These are phyloP conservation scores for Chironomus striatipennis DNA, from an alignment of 1,140 invertebrate genomes.

Conservation along the genomic window DNA sequence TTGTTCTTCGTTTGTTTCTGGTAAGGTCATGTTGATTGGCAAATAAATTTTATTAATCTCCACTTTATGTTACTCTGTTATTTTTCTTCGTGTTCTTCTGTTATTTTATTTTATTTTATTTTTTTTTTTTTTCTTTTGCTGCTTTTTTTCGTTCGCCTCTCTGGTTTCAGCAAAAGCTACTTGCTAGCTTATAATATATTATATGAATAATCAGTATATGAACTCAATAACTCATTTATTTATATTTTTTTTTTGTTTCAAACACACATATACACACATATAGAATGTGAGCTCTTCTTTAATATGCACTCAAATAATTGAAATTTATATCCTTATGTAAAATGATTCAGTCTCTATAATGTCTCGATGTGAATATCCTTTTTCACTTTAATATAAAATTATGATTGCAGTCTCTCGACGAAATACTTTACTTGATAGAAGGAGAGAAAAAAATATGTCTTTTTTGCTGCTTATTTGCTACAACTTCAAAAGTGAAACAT, in stretches of 20 bases:
- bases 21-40: constrained; percentile 19
- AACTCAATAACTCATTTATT: background rate
- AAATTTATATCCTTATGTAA: background rate
- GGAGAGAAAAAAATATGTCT: too few relatives aligned
- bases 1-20: background rate
- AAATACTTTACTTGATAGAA: too few relatives aligned
- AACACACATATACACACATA: background rate
- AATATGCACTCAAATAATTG: constrained; percentile 5
- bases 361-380: too few relatives aligned
- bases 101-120: too few relatives aligned
- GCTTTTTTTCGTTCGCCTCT: background rate
- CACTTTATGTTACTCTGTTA: background rate
- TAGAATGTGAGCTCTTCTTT: background rate
- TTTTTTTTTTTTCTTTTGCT: too few relatives aligned
- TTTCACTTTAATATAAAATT: too few relatives aligned
- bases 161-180: background rate
- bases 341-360: too few relatives aligned
- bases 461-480: too few relatives aligned
- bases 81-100: background rate
- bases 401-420: too few relatives aligned
- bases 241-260: background rate
- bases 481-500: too few relatives aligned
- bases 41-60: constrained; percentile 15
- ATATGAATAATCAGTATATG: too few relatives aligned
- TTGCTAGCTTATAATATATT: too few relatives aligned